Evolutionary conservation across 2,113 vertebrate species (phyloP).

Genomic region (Salvelinus alpinus): DNA sequence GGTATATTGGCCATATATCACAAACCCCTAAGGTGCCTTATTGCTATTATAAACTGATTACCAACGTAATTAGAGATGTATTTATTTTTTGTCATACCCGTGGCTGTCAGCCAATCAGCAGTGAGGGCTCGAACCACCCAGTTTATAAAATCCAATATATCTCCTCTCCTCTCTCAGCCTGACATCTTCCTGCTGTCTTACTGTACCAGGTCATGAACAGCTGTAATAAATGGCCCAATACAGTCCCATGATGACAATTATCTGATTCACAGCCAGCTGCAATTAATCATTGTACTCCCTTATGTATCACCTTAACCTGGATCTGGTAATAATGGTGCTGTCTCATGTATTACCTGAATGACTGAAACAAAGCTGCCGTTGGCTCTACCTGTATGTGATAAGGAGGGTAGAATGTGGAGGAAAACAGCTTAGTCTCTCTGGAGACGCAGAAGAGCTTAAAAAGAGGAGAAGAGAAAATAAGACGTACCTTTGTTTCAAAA

Average conservation of each 20-base stretch:
- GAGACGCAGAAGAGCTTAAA: neutral
- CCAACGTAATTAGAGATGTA: too few species aligned
- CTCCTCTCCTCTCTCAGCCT: neutral
- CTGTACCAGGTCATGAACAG: neutral
- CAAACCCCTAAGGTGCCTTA: too few species aligned
- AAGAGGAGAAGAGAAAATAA: too few species aligned
- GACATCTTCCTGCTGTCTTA: neutral
- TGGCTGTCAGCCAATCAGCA: too few species aligned
- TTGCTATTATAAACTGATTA: too few species aligned
- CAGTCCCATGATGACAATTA: neutral
- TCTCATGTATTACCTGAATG: neutral
- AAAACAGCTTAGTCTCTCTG: neutral
- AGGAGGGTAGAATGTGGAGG: neutral
- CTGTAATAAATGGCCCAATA: neutral
- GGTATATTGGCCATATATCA: too few species aligned
- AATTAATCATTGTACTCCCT: neutral
- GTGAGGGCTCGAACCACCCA: too few species aligned
- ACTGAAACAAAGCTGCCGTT: neutral
- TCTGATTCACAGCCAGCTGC: neutral
- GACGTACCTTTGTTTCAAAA: too few species aligned
- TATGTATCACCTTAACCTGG: neutral
- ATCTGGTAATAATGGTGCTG: neutral
- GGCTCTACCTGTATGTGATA: neutral
- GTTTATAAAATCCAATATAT: too few species aligned
- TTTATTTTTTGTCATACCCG: too few species aligned